Evolutionary conservation across 35 echinoderm and acorn worm species (phyloP), one percentile per base, ranked within the genome.

Genomic region (Lytechinus pictus): DNA sequence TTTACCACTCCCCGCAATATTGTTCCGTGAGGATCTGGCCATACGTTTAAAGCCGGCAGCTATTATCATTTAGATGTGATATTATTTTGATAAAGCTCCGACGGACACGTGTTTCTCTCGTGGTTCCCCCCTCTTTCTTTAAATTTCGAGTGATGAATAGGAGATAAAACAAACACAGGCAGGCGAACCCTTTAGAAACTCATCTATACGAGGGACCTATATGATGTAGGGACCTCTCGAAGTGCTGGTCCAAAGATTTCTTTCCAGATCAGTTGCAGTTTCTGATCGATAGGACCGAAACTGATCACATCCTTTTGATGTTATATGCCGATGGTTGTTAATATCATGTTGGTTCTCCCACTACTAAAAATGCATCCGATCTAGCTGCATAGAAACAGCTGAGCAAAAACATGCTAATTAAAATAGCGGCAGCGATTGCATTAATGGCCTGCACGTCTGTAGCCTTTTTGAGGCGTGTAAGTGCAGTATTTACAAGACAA

Each of bases 21-120:
- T 79, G 16, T 79, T 24, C 61, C 6, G 66, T 24, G 66, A 79
- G 66, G 21, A 6, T 79, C 21, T 79, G 66, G 66, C 19, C 66
- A 79, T 79, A 79, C 66, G 66, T 54, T 44, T 27, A 12, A 27
- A 52, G 28, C 88, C 5, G 28, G 88, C 16, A 27, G 29, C 52
- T 52, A 52, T 90, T 90, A 54, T 90, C n/a, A 90, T 90, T 44
- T 52, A 90, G 88, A 90, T 90, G 27, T 29, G 88, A 90, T 90
- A 90, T 90, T 90, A 54, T 90, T 90, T 29, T 54, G 88, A 90
- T 52, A 90, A 90, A 44, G 88, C 52, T 44, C 27, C 28, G 28
- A 44, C 88, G 88, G 19, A 79, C 66, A 79, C 66, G 66, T 79
- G 66, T 79, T 79, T 58, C 19, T 79, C 21, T 79, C 66, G 16